phyloP scores from a whole-genome alignment of 1,140 invertebrate genomes.

The Microplitis mediator region DNA sequence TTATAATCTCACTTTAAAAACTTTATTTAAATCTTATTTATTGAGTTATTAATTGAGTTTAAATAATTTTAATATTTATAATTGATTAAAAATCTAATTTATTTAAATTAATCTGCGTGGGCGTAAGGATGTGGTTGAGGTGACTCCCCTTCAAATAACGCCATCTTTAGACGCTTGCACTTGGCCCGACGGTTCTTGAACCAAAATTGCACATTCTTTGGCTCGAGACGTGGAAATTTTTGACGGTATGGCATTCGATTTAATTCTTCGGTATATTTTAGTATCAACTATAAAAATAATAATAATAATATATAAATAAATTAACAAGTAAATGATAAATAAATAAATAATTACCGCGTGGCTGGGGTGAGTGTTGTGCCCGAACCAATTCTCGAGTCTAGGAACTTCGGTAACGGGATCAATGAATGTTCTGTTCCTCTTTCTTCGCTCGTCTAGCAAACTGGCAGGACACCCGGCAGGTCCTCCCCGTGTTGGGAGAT shows the following conservation, averaged over 20 bases:
- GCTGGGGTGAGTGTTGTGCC: slow-evolving; percentile 95
- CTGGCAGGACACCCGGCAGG: slow-evolving; percentile 66
- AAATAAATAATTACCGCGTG: slow-evolving; percentile 67
- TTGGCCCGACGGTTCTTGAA: slow-evolving; percentile 96
- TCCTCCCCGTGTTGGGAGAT: slow-evolving; percentile 60
- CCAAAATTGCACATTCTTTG: slow-evolving; percentile 98
- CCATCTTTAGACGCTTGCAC: slow-evolving; percentile 91
- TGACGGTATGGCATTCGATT: slow-evolving; percentile 94
- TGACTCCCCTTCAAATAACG: slow-evolving; percentile 72
- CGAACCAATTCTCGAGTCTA: slow-evolving; percentile 94
- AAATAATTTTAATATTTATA: neutral
- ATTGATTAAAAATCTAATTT: slow-evolving; percentile 28
- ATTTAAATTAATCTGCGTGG: slow-evolving; percentile 52
- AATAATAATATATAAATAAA: slow-evolving; percentile 6
- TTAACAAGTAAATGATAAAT: slow-evolving; percentile 8
- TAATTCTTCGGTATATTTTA: slow-evolving; percentile 95
- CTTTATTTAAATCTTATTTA: neutral
- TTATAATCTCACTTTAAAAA: slow-evolving; percentile 12
- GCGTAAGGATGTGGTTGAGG: slow-evolving; percentile 61
- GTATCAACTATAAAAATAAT: slow-evolving; percentile 73
- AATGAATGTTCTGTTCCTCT: slow-evolving; percentile 97
- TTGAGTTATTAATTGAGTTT: neutral
- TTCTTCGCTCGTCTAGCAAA: slow-evolving; percentile 81
- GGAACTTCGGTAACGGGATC: slow-evolving; percentile 98
- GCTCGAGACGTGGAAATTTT: slow-evolving; percentile 94